A percentile compares a stretch with the other conserved stretches of the same genome.
Conservation (phyloP, 1,140 invertebrate species). For the Temnothorax nylanderi region DNA sequence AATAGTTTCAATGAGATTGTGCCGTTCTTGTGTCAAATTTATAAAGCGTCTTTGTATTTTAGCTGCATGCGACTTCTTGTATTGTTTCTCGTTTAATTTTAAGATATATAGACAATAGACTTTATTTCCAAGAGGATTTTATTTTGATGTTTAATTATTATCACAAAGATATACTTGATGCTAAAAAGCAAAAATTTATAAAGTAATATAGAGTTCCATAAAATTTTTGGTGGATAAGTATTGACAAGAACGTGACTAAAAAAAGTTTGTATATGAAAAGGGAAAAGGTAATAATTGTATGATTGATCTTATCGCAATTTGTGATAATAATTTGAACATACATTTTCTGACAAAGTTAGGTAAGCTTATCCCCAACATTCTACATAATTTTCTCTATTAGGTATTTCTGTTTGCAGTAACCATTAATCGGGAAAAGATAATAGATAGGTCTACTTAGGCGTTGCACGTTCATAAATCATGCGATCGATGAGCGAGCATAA, state of each 20-base stretch:
- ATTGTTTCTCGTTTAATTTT: neutral
- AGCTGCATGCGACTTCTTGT: neutral
- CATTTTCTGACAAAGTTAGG: neutral
- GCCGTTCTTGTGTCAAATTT: neutral
- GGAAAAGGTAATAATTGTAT: neutral
- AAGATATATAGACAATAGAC: neutral
- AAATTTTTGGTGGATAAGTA: neutral
- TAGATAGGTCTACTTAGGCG: conserved; percentile 27
- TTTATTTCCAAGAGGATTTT: neutral
- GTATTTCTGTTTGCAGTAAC: conserved; percentile 4
- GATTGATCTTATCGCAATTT: neutral
- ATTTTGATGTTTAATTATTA: neutral
- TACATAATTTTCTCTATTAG: neutral
- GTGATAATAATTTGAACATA: neutral
- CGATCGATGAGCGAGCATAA: conserved; percentile 54
- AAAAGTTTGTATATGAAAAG: neutral
- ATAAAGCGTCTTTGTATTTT: neutral
- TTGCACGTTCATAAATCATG: conserved; percentile 45
- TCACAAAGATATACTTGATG: neutral
- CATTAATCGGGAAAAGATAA: conserved; percentile 39
- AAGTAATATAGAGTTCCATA: neutral
- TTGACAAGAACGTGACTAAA: neutral
- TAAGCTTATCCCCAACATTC: neutral
- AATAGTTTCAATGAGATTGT: conserved; percentile 1
- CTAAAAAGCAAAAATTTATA: neutral